Conservation (phyloP, 2,113 vertebrate species). For the Marmota monax region DNA sequence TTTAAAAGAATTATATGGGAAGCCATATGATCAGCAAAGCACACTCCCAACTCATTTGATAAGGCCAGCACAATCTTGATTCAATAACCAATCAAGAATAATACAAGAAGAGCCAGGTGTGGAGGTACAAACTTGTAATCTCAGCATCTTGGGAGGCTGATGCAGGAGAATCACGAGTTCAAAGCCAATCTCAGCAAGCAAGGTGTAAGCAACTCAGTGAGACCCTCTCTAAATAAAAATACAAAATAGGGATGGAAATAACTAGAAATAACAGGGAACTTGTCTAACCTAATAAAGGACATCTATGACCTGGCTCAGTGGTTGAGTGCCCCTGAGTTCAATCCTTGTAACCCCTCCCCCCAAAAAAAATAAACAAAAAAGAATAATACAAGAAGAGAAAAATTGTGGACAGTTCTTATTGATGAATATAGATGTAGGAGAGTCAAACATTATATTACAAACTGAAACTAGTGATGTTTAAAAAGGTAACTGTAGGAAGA, state of each 20-base stretch:
- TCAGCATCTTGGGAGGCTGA: too few relatives aligned
- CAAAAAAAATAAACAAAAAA: neutral
- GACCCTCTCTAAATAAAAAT: too few relatives aligned
- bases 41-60: neutral
- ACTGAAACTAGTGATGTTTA: neutral
- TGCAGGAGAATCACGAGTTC: too few relatives aligned
- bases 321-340: too few relatives aligned
- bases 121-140: too few relatives aligned
- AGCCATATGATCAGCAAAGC: neutral
- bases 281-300: too few relatives aligned
- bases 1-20: neutral
- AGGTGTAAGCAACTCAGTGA: too few relatives aligned
- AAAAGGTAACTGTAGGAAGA: neutral
- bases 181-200: too few relatives aligned
- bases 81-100: conserved; percentile 26
- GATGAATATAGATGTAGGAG: conserved; percentile 28
- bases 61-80: neutral
- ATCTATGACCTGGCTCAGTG: too few relatives aligned
- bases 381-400: conserved; percentile 37
- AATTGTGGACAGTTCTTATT: neutral
- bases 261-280: too few relatives aligned
- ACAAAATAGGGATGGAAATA: too few relatives aligned
- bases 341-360: too few relatives aligned
- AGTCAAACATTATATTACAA: neutral
- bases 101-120: neutral